Percentiles rank a stretch among this genome's conserved stretches.
These are phyloP conservation scores for Sebastes oblongus DNA, from an alignment of 2,797 vertebrate species.

Conservation along the genomic window DNA sequence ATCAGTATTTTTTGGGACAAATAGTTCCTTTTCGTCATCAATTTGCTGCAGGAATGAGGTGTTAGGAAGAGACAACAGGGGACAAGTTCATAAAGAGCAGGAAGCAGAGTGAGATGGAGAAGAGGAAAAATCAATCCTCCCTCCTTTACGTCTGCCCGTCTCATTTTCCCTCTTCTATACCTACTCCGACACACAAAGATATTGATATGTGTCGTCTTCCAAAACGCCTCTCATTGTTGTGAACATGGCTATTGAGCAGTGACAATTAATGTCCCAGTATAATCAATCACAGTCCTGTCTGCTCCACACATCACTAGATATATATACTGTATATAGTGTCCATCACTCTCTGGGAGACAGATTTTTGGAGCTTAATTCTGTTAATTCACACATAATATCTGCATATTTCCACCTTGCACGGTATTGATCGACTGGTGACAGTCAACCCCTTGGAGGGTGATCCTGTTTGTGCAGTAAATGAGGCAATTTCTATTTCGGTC, in stretches of 20 bases:
- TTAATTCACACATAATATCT: neutral
- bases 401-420: slow-evolving; percentile 11
- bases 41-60: neutral
- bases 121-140: slow-evolving; percentile 26
- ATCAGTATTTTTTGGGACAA: slow-evolving; percentile 6
- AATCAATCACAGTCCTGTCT: slow-evolving; percentile 49
- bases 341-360: neutral
- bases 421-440: slow-evolving; percentile 9
- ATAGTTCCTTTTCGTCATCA: neutral
- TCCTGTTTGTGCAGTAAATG: slow-evolving; percentile 37
- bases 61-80: slow-evolving; percentile 7
- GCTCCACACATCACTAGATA: neutral
- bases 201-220: slow-evolving; percentile 35
- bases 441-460: neutral
- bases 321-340: neutral
- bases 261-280: slow-evolving; percentile 27
- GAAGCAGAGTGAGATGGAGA: neutral
- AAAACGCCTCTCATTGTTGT: slow-evolving; percentile 22
- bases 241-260: slow-evolving; percentile 40
- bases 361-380: neutral
- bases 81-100: slow-evolving; percentile 9
- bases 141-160: neutral
- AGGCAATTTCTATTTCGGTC: slow-evolving; percentile 60
- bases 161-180: neutral
- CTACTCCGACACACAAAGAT: slow-evolving; percentile 13